Base-by-base conservation (phyloP, 1,140 invertebrate genomes). In the Acyrthosiphon pisum region DNA sequence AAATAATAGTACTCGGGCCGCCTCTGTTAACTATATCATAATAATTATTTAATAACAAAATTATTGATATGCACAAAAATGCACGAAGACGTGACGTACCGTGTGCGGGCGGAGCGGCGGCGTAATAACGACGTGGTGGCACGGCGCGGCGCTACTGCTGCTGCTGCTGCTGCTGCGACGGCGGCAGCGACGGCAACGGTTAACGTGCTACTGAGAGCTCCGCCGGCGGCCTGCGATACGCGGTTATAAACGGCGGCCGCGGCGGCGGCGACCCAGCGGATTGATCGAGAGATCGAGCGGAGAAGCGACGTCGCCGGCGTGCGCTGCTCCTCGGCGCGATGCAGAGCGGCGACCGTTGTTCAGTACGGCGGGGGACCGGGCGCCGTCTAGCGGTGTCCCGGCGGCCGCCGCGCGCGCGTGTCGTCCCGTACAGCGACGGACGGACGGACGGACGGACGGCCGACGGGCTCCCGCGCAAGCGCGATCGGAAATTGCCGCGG, bases 281-380 rank as follows among this genome's bases (percentile, higher is more conserved):
- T 93, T 93, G 91, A 93, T 93, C 91, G 91, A 84, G 48, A 89
- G 91, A 93, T 93, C 91, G 91, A 81, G 91, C 91, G 81, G 81
- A 81, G 60, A 41, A 41, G 48, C 76, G 91, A 37, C 90, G 76
- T 44, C 53, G 90, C 26, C 56, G 56, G 68, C 37, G 37, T 48
- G n/a, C 86, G 86, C 46, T 41, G 83, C 35, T 86, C 37, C 37
- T 37, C 48, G 48, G 48, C n/a, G 48, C 48, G 48, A 30, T 50
- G 20, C 48, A 53, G 87, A 53, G 46, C 86, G 22, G 87, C 35
- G 48, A 20, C 8, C 87, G 48, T 50, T n/a, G 44, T n/a, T 44
- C 48, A n/a, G 48, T 37, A n/a, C 26, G 56, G 60, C 41, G 44
- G 44, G 90, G 44, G 90, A 48, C n/a, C 91, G 91, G 91, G 91